Percentiles rank a stretch among this genome's conserved stretches.
These are phyloP conservation scores for Oligia latruncula DNA, from an alignment of 2,888 invertebrate genomes.

Conservation along the genomic window DNA sequence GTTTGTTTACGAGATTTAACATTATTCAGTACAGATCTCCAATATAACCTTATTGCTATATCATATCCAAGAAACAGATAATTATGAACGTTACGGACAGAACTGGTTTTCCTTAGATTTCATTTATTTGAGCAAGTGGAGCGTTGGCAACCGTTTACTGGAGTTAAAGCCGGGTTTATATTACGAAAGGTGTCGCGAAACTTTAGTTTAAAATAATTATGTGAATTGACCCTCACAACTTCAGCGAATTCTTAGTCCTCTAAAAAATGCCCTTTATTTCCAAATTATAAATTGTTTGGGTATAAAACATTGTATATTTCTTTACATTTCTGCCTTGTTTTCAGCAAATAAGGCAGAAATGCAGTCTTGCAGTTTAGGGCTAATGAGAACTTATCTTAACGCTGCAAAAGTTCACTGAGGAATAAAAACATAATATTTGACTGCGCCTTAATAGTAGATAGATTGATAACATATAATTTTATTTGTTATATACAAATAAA, in stretches of 20 bases:
- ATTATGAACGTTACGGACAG: constrained; percentile 36
- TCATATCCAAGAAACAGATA: constrained; percentile 39
- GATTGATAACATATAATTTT: no score
- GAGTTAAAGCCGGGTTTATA: neutral
- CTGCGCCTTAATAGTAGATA: no score
- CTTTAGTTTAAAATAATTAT: neutral
- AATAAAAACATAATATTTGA: no score
- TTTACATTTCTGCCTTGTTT: no score
- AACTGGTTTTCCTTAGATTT: constrained; percentile 65
- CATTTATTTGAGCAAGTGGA: constrained; percentile 55
- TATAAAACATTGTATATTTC: no score
- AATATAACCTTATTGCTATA: constrained; percentile 33
- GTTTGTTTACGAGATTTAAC: constrained; percentile 1
- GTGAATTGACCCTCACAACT: neutral
- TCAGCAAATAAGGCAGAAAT: no score
- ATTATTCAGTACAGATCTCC: constrained; percentile 18
- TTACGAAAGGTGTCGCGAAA: neutral
- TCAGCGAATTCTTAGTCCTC: neutral
- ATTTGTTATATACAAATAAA: no score
- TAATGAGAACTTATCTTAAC: no score
- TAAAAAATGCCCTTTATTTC: neutral
- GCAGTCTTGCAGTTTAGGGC: no score
- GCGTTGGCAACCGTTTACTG: constrained; percentile 40
- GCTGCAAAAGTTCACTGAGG: no score
- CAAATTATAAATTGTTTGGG: neutral